These are phyloP conservation scores for Myotis myotis DNA, from an alignment of 2,797 vertebrate species.

Conservation along the genomic window DNA sequence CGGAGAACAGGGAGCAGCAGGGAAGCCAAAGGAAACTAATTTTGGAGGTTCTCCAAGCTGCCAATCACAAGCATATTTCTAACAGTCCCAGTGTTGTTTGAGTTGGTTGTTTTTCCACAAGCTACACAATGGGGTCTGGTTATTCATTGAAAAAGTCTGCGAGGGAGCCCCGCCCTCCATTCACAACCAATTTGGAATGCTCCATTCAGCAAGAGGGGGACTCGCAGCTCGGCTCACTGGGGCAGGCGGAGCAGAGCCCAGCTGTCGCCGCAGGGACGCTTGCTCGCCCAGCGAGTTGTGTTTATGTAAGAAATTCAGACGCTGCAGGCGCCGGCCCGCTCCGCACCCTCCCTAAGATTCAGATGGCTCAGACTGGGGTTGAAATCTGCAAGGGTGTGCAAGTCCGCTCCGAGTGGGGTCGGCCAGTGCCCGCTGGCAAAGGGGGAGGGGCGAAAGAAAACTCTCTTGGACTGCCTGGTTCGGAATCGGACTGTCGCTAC, in stretches of 20 bases:
- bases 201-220: slow-evolving; percentile 81
- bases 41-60: slow-evolving; percentile 86
- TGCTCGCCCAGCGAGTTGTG: slow-evolving; percentile 65
- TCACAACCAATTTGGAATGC: slow-evolving; percentile 86
- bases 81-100: slow-evolving; percentile 85
- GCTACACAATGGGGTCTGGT: slow-evolving; percentile 85
- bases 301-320: slow-evolving; percentile 85
- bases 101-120: slow-evolving; percentile 85
- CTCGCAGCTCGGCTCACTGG: slow-evolving; percentile 16
- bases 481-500: neutral
- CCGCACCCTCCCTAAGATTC: neutral
- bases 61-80: slow-evolving; percentile 80
- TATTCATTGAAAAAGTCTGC: slow-evolving; percentile 84
- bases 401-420: neutral
- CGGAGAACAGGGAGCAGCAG: slow-evolving; percentile 76
- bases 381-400: slow-evolving; percentile 65
- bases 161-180: slow-evolving; percentile 85
- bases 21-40: slow-evolving; percentile 81
- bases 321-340: slow-evolving; percentile 39
- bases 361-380: neutral
- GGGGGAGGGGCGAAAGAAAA: slow-evolving; percentile 45
- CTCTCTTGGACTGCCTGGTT: neutral
- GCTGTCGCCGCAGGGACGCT: slow-evolving; percentile 79
- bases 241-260: slow-evolving; percentile 79
- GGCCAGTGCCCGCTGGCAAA: slow-evolving; percentile 50